Percentiles rank a stretch among this genome's conserved stretches.
Evolutionary conservation across 2,888 invertebrate genomes (phyloP).

Genomic region (Elegia similella): DNA sequence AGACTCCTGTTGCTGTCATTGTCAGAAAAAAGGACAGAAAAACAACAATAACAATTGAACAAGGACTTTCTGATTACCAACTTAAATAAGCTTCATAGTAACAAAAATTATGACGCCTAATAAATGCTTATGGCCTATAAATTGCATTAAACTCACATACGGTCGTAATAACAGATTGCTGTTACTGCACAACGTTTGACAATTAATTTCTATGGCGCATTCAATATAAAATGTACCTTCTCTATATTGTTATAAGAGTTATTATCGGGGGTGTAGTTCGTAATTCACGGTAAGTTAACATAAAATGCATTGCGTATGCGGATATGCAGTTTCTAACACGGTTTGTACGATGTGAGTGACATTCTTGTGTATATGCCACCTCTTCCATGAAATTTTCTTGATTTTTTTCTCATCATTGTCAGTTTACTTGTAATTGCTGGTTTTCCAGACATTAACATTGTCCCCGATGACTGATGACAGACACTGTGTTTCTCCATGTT

Average conservation of each 20-base stretch:
- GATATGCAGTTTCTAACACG: constrained; percentile 55
- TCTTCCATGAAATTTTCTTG: not conserved
- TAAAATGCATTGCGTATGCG: constrained; percentile 47
- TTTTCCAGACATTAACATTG: too few species aligned
- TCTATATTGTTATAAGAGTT: not conserved
- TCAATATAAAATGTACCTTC: not conserved
- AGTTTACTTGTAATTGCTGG: too few species aligned
- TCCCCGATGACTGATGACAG: too few species aligned
- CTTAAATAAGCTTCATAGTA: not conserved
- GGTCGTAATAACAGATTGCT: not conserved
- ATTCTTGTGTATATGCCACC: not conserved
- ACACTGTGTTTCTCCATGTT: too few species aligned
- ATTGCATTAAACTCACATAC: constrained; percentile 2
- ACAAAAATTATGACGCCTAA: not conserved
- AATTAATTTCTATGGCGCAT: not conserved
- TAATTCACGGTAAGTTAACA: constrained; percentile 24
- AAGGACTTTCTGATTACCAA: not conserved
- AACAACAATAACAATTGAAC: too few species aligned
- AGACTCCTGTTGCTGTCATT: too few species aligned
- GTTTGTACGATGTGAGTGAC: constrained; percentile 29
- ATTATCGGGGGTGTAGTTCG: not conserved
- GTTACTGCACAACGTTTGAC: constrained; percentile 4
- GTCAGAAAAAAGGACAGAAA: too few species aligned
- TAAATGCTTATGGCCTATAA: not conserved
- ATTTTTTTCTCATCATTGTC: not conserved